phyloP scores from a whole-genome alignment of 2,797 vertebrate genomes.

The Channa striata region DNA sequence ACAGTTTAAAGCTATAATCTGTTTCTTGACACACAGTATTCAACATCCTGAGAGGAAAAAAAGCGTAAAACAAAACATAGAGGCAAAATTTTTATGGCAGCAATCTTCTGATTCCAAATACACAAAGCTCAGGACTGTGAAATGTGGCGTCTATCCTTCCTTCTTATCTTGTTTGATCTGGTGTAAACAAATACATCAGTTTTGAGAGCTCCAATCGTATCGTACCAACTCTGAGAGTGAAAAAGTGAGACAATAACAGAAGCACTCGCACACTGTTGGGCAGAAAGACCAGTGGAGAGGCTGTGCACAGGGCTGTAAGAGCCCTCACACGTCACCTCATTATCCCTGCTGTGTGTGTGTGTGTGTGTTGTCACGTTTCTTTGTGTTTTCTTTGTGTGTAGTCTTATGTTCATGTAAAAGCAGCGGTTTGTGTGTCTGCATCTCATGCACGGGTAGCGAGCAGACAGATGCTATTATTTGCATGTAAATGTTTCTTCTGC shows the following conservation, averaged over 20 bases:
- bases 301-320: constrained; percentile 59
- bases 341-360: constrained; percentile 44
- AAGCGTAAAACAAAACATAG: neutral
- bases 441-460: constrained; percentile 50
- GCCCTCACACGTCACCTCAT: constrained; percentile 77
- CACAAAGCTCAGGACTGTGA: constrained; percentile 26
- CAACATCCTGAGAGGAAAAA: no score
- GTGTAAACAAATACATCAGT: constrained; percentile 29
- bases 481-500: constrained; percentile 70
- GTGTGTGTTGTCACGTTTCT: constrained; percentile 22
- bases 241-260: constrained; percentile 9
- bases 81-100: neutral
- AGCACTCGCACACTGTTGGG: constrained; percentile 1
- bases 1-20: neutral
- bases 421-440: constrained; percentile 23
- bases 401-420: constrained; percentile 7
- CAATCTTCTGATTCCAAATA: constrained; percentile 36
- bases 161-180: constrained; percentile 23
- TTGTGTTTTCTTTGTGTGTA: constrained; percentile 14
- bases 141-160: constrained; percentile 16
- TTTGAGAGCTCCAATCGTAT: constrained; percentile 32
- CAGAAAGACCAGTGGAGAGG: constrained; percentile 47
- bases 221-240: constrained; percentile 4
- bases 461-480: constrained; percentile 78
- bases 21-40: neutral